Percentiles rank a stretch among this genome's conserved stretches.
Conservation (phyloP, 2,113 vertebrate species). For the Sylvilagus bachmani region DNA sequence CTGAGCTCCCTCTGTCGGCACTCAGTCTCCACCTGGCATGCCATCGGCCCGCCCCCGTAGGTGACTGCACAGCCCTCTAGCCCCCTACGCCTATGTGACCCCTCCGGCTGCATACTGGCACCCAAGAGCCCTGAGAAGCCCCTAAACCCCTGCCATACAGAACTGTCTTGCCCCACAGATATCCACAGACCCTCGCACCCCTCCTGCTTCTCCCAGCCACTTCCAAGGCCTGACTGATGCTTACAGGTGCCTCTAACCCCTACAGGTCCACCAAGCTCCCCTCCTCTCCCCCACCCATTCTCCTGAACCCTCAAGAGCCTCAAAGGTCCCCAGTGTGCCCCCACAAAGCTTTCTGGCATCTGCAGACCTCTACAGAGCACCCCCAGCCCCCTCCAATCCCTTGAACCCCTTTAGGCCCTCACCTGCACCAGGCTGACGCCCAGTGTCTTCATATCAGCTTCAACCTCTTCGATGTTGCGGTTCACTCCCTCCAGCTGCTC, state of each 20-base stretch:
- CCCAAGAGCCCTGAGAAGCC: background rate
- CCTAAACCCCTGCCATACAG: background rate
- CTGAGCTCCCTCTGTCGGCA: slow-evolving; percentile 87
- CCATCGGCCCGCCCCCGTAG: background rate
- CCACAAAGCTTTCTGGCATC: background rate
- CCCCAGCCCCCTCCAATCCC: background rate
- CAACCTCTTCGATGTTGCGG: slow-evolving; percentile 87
- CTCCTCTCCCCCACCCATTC: background rate
- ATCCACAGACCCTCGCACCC: background rate
- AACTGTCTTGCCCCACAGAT: background rate
- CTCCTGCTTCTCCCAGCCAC: background rate
- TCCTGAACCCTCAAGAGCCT: slow-evolving; percentile 11
- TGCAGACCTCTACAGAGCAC: background rate
- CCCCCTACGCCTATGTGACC: no score
- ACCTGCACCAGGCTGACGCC: slow-evolving; percentile 90
- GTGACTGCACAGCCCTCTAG: background rate
- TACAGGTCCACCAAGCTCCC: background rate
- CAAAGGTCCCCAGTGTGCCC: background rate
- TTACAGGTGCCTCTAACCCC: background rate
- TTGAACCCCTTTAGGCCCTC: background rate
- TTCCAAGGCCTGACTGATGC: background rate
- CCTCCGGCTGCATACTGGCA: background rate
- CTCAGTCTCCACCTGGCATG: slow-evolving; percentile 89
- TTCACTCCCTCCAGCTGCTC: slow-evolving; percentile 89
- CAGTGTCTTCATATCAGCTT: slow-evolving; percentile 88